A percentile compares a stretch with the other conserved stretches of the same genome.
Evolutionary conservation across 2,797 vertebrate genomes (phyloP).

Genomic region (Poeciliopsis turneri): DNA sequence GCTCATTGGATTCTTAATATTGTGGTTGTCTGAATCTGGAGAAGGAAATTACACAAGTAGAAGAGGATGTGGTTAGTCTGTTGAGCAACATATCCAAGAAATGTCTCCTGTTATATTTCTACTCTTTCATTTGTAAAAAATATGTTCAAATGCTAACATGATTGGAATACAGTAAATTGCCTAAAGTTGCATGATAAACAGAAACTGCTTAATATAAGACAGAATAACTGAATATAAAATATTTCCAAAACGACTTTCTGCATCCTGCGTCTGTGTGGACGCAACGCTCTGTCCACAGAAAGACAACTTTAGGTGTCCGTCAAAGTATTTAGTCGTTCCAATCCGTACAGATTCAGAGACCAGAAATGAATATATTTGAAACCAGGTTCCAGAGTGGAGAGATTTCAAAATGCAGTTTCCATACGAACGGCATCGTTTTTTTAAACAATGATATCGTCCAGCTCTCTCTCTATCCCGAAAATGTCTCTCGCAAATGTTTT

Average conservation of each 20-base stretch:
- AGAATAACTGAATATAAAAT: not conserved
- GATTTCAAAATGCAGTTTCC: too few species aligned
- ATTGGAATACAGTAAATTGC: not conserved
- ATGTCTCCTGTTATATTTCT: not conserved
- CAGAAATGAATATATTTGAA: too few species aligned
- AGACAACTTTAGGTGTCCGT: too few species aligned
- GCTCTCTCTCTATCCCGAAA: too few species aligned
- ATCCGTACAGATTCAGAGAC: too few species aligned
- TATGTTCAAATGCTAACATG: not conserved
- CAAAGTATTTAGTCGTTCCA: not conserved
- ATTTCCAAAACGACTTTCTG: not conserved
- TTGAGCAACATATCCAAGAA: not conserved
- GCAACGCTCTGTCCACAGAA: too few species aligned
- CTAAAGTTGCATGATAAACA: not conserved
- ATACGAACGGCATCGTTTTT: too few species aligned
- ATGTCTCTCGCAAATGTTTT: too few species aligned
- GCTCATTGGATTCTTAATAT: not conserved
- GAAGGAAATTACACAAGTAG: conserved; percentile 1
- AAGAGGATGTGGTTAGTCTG: not conserved
- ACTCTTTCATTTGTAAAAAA: not conserved
- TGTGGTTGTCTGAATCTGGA: not conserved
- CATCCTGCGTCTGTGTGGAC: not conserved
- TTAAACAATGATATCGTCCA: too few species aligned
- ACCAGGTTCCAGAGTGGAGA: too few species aligned
- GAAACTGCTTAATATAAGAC: not conserved